These are phyloP conservation scores for Calliphora vicina DNA, from an alignment of 1,140 invertebrate genomes.

Conservation along the genomic window DNA sequence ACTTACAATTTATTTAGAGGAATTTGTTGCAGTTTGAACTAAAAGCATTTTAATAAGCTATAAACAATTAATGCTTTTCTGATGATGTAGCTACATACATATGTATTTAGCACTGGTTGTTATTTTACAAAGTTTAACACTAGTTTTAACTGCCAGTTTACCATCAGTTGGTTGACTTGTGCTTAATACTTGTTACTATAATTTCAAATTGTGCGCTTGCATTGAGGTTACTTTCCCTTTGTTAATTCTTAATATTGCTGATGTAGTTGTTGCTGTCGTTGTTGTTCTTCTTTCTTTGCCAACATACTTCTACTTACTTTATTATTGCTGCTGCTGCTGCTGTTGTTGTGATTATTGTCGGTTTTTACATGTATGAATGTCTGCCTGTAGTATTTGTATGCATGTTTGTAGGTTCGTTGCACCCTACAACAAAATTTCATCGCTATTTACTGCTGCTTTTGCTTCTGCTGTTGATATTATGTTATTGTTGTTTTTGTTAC, in stretches of 20 bases:
- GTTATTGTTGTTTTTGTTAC: conserved; percentile 2
- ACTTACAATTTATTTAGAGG: no score
- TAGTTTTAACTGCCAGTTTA: no score
- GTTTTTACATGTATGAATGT: no score
- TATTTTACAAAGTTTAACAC: no score
- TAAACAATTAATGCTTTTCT: no score
- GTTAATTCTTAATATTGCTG: neutral
- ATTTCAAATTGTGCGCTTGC: neutral
- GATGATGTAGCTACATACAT: no score
- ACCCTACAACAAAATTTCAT: conserved; percentile 21
- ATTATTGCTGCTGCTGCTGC: neutral
- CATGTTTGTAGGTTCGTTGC: conserved; percentile 29
- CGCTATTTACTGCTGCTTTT: conserved; percentile 35
- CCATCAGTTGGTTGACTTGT: no score
- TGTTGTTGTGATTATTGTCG: neutral
- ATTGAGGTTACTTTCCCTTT: neutral
- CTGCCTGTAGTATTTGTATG: neutral
- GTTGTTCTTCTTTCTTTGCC: neutral
- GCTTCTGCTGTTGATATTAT: conserved; percentile 36
- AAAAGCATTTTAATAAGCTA: no score
- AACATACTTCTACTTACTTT: neutral
- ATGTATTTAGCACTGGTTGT: no score
- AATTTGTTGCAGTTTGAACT: no score
- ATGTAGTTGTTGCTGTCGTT: neutral
- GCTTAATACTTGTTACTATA: no score